These are phyloP conservation scores for Machimus atricapillus DNA, from an alignment of 2,888 invertebrate species.

Conservation along the genomic window DNA sequence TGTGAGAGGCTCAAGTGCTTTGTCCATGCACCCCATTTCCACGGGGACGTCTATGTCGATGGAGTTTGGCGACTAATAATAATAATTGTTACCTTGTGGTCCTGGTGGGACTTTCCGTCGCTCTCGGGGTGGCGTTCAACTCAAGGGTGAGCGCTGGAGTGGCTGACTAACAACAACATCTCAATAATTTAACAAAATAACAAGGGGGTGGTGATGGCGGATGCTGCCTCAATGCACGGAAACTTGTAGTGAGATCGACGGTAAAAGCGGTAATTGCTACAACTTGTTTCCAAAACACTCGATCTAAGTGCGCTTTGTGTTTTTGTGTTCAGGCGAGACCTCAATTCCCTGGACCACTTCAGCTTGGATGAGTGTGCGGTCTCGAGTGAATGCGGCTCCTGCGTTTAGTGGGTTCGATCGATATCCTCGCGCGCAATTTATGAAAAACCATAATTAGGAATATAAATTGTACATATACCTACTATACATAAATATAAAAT, in stretches of 20 bases:
- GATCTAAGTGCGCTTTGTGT: conserved; percentile 1
- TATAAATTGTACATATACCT: too few relatives aligned
- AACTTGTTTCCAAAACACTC: conserved; percentile 41
- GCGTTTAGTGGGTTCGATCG: not conserved
- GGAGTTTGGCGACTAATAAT: not conserved
- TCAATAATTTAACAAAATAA: conserved; percentile 39
- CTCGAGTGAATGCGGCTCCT: not conserved
- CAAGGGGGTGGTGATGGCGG: conserved; percentile 33
- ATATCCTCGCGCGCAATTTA: not conserved
- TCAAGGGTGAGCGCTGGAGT: conserved; percentile 8
- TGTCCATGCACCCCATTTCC: not conserved
- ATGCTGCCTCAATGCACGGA: not conserved
- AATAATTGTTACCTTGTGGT: conserved; percentile 29
- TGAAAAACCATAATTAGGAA: too few relatives aligned
- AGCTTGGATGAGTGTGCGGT: not conserved
- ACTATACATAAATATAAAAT: too few relatives aligned
- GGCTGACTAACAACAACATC: conserved; percentile 28
- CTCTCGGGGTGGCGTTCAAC: not conserved
- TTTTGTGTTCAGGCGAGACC: conserved; percentile 23
- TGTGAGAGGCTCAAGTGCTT: conserved; percentile 13
- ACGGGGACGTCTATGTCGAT: not conserved
- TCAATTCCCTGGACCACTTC: conserved; percentile 4
- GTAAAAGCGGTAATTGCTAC: conserved; percentile 35
- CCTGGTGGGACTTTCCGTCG: not conserved
- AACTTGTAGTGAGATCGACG: not conserved